These are phyloP conservation scores for Diadromus collaris DNA, from an alignment of 2,888 invertebrate genomes.

Conservation along the genomic window DNA sequence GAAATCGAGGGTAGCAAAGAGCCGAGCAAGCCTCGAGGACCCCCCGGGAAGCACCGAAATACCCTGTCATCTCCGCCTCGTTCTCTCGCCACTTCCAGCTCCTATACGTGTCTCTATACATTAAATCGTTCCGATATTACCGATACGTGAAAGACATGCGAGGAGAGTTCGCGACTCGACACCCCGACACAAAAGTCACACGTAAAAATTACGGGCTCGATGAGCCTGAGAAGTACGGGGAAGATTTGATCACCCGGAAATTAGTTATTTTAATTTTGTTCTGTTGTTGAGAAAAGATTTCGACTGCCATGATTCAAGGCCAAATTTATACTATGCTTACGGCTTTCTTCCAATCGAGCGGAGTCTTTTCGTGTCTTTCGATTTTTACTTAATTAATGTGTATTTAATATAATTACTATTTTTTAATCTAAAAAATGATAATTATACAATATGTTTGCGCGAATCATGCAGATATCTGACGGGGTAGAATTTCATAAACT, in stretches of 20 bases:
- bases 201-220: slow-evolving; percentile 8
- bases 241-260: background rate
- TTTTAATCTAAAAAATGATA: too few relatives aligned
- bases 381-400: too few relatives aligned
- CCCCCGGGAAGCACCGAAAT: slow-evolving; percentile 68
- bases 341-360: background rate
- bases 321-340: background rate
- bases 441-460: background rate
- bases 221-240: background rate
- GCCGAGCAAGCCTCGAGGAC: slow-evolving; percentile 32
- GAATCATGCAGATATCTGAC: background rate
- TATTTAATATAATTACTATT: too few relatives aligned
- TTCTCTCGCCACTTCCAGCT: slow-evolving; percentile 62
- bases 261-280: background rate
- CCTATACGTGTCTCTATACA: slow-evolving; percentile 5
- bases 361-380: too few relatives aligned
- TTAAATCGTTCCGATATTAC: slow-evolving; percentile 26
- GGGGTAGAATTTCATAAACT: background rate
- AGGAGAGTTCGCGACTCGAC: background rate
- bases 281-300: background rate
- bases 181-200: slow-evolving; percentile 38
- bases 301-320: background rate
- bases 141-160: background rate
- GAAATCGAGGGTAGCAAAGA: slow-evolving; percentile 56
- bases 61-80: slow-evolving; percentile 71